Evolutionary conservation across 2,888 invertebrate species (phyloP).

Genomic region (Nasonia oneida): DNA sequence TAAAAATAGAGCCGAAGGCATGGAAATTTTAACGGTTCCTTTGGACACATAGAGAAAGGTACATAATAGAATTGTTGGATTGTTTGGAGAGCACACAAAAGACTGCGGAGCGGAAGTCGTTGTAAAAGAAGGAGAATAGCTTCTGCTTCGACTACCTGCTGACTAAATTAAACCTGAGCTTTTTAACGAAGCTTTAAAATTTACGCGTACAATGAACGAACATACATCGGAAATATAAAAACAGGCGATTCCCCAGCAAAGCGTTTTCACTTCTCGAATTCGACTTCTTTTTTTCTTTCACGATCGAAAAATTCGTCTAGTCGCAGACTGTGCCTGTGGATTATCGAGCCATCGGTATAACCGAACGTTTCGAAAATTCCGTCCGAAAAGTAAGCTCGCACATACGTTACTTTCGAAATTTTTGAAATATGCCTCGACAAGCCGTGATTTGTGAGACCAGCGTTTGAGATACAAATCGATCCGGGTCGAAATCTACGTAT

Average conservation of each 20-base stretch:
- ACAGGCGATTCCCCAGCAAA: background rate
- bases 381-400: no score
- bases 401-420: no score
- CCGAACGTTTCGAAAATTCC: no score
- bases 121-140: background rate
- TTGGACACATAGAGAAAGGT: background rate
- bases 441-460: no score
- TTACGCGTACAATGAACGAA: background rate
- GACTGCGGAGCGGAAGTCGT: background rate
- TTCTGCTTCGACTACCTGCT: background rate
- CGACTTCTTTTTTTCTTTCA: no score
- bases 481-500: no score
- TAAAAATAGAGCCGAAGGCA: background rate
- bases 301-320: no score
- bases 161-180: background rate
- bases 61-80: background rate
- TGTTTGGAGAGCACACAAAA: background rate
- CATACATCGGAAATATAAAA: background rate
- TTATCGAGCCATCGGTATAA: no score
- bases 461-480: no score
- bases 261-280: background rate
- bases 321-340: no score
- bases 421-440: no score
- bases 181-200: slow-evolving; percentile 12
- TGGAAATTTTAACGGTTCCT: background rate